These are phyloP conservation scores for Halocynthia roretzi DNA, from an alignment of 23 tunicate species.

Conservation along the genomic window DNA sequence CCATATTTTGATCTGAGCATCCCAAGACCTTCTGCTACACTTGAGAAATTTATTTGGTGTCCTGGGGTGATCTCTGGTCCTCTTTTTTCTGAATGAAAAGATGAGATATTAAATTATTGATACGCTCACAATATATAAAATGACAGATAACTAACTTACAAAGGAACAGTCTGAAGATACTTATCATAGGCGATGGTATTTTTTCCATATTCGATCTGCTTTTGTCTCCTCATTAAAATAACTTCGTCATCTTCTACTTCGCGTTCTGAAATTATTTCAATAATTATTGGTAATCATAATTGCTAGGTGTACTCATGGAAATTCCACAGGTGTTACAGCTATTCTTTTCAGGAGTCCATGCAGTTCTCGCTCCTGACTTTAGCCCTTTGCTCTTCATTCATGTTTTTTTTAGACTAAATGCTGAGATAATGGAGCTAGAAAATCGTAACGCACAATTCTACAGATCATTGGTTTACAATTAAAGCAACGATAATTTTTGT, in stretches of 20 bases:
- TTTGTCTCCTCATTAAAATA: slow-evolving; percentile 66
- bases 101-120: neutral
- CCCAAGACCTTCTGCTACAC: slow-evolving; percentile 78
- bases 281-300: no score
- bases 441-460: no score
- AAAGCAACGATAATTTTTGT: no score
- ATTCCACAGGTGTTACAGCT: no score
- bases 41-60: slow-evolving; percentile 77
- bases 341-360: no score
- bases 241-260: slow-evolving; percentile 27
- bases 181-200: slow-evolving; percentile 83
- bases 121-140: neutral
- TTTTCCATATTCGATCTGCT: slow-evolving; percentile 89
- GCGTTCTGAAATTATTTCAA: no score
- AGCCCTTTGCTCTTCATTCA: no score
- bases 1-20: slow-evolving; percentile 77
- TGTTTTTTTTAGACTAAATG: no score
- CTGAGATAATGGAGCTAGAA: no score
- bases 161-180: slow-evolving; percentile 50
- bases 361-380: no score
- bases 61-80: slow-evolving; percentile 58
- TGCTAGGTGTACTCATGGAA: no score
- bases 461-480: no score
- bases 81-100: neutral
- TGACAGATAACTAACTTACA: slow-evolving; percentile 6